phyloP scores from a whole-genome alignment of 2,797 vertebrate genomes.

The Sylvilagus floridanus region DNA sequence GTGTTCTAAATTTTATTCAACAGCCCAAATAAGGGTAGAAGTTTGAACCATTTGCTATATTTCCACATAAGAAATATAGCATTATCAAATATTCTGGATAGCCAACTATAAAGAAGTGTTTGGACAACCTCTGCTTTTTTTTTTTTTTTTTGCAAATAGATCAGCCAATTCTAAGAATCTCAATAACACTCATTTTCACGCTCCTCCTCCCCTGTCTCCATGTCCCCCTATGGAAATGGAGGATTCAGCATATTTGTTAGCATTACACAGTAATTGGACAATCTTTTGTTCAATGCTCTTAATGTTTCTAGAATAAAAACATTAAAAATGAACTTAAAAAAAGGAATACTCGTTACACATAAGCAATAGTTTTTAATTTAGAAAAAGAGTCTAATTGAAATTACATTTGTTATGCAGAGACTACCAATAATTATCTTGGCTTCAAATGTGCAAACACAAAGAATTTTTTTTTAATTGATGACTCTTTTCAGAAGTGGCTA shows the following conservation, averaged over 20 bases:
- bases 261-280: slow-evolving; percentile 71
- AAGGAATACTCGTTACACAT: slow-evolving; percentile 66
- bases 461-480: slow-evolving; percentile 62
- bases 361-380: slow-evolving; percentile 85
- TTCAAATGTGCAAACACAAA: slow-evolving; percentile 63
- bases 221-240: slow-evolving; percentile 35
- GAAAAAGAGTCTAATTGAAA: slow-evolving; percentile 81
- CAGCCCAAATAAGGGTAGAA: slow-evolving; percentile 65
- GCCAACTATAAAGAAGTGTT: slow-evolving; percentile 42
- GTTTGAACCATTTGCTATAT: slow-evolving; percentile 73
- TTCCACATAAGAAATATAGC: slow-evolving; percentile 75
- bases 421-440: slow-evolving; percentile 70
- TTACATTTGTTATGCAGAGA: slow-evolving; percentile 73
- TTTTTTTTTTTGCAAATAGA: slow-evolving; percentile 38
- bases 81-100: slow-evolving; percentile 59
- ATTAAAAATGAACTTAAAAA: slow-evolving; percentile 75
- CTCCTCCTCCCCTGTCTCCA: background rate
- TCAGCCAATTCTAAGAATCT: background rate
- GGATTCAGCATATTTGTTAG: slow-evolving; percentile 54
- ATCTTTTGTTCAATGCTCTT: slow-evolving; percentile 74
- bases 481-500: slow-evolving; percentile 68
- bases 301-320: slow-evolving; percentile 75
- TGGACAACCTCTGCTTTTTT: background rate
- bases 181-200: background rate
- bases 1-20: slow-evolving; percentile 68